Evolutionary conservation across 2,888 invertebrate species (phyloP).

Genomic region (Agrochola circellaris): DNA sequence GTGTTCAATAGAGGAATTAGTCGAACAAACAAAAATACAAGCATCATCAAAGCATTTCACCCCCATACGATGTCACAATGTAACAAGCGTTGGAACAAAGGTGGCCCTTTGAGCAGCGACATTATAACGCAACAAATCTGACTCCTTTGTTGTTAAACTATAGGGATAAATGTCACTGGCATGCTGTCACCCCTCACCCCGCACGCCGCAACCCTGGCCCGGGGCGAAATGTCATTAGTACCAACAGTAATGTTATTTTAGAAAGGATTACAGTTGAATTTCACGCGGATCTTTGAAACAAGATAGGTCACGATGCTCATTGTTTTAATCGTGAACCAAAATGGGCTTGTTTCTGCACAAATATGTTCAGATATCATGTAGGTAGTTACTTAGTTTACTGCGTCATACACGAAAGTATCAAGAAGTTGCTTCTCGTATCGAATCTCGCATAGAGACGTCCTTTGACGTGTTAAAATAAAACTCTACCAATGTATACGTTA

Average conservation of each 20-base stretch:
- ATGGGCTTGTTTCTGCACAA: not conserved
- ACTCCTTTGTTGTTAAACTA: slow-evolving; percentile 83
- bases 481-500: not conserved
- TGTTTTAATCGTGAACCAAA: slow-evolving; percentile 10
- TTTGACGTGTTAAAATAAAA: not conserved
- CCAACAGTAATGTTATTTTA: slow-evolving; percentile 53
- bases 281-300: slow-evolving; percentile 41
- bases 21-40: slow-evolving; percentile 61
- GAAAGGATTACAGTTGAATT: slow-evolving; percentile 47
- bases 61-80: slow-evolving; percentile 74
- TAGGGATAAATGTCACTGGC: slow-evolving; percentile 84
- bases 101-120: slow-evolving; percentile 73
- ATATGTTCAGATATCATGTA: not conserved
- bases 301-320: slow-evolving; percentile 26
- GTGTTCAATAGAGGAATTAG: slow-evolving; percentile 36
- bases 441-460: too few relatives aligned
- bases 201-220: slow-evolving; percentile 42
- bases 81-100: slow-evolving; percentile 76
- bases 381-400: not conserved
- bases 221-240: slow-evolving; percentile 52
- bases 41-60: slow-evolving; percentile 69
- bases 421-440: not conserved
- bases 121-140: slow-evolving; percentile 79
- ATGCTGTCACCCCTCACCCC: slow-evolving; percentile 67
- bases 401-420: not conserved